Conservation (phyloP, 1,140 invertebrate genomes). For the Tetragnatha versicolor region DNA sequence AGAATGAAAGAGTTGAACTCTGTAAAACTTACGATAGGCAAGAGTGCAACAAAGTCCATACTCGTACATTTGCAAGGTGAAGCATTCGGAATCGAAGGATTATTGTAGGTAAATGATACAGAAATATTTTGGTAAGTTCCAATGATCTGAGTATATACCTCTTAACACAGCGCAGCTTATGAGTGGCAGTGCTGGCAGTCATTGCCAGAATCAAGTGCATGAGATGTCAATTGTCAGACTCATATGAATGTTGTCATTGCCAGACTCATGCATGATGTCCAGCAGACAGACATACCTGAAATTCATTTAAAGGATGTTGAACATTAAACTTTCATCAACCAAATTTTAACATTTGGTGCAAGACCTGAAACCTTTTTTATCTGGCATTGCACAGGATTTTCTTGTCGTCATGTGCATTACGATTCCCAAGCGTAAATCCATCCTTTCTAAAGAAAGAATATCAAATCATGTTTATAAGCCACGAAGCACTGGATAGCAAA, state of each 20-base stretch:
- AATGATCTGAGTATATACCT: conserved; percentile 51
- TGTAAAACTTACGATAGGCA: too few relatives aligned
- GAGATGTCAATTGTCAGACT: conserved; percentile 50
- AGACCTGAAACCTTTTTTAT: conserved; percentile 50
- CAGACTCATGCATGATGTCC: conserved; percentile 52
- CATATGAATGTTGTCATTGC: conserved; percentile 49
- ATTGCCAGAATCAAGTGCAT: conserved; percentile 52
- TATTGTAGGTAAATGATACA: conserved; percentile 24
- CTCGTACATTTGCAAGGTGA: conserved; percentile 8
- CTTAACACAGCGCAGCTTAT: conserved; percentile 50
- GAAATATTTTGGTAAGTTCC: conserved; percentile 29
- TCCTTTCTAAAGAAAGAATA: not conserved
- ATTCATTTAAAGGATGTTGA: conserved; percentile 55
- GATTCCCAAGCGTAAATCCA: not conserved
- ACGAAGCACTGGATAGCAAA: conserved; percentile 50
- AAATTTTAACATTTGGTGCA: conserved; percentile 48
- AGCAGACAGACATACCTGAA: conserved; percentile 50
- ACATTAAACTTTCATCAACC: conserved; percentile 46
- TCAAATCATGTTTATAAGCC: conserved; percentile 26
- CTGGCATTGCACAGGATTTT: conserved; percentile 45
- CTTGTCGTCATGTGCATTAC: conserved; percentile 18
- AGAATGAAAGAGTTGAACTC: too few relatives aligned
- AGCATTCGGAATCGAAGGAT: conserved; percentile 40
- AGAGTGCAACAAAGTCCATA: conserved; percentile 20
- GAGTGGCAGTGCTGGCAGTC: conserved; percentile 51